A percentile compares a stretch with the other conserved stretches of the same genome.
Conservation (phyloP, 2,888 invertebrate species). For the Microplitis deprimator region DNA sequence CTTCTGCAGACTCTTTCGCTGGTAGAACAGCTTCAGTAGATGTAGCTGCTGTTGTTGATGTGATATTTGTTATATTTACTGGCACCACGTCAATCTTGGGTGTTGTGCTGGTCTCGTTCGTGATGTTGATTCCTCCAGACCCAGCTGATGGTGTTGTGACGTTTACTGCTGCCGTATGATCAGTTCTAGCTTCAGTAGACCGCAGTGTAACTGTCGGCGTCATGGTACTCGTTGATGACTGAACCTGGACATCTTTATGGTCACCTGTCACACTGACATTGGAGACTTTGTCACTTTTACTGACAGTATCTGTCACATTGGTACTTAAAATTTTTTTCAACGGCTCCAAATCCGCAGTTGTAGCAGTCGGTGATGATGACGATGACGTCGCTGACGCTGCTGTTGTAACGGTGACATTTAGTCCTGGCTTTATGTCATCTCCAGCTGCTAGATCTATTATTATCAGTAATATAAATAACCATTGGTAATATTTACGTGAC, state of each 20-base stretch:
- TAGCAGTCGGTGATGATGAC: not conserved
- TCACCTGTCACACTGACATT: not conserved
- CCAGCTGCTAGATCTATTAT: not conserved
- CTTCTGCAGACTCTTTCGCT: conserved; percentile 91
- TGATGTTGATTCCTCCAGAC: not conserved
- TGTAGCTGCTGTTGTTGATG: conserved; percentile 71
- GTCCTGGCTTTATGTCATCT: not conserved
- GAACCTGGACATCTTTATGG: not conserved
- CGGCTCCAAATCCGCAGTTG: not conserved
- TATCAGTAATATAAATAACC: not conserved
- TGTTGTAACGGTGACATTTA: not conserved
- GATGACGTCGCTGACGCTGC: not conserved
- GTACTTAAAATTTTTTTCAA: not conserved
- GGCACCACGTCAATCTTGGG: not conserved
- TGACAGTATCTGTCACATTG: not conserved
- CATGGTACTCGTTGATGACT: not conserved
- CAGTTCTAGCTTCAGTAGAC: not conserved
- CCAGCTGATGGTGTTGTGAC: not conserved
- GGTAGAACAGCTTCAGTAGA: conserved; percentile 87
- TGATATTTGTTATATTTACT: conserved; percentile 46
- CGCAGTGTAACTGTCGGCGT: not conserved
- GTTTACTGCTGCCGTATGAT: not conserved
- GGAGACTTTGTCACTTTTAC: not conserved
- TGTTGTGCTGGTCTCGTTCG: not conserved
- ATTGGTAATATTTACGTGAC: not conserved